Base-by-base conservation (phyloP, 2,113 vertebrate genomes). In the Australoheros scitulus region DNA sequence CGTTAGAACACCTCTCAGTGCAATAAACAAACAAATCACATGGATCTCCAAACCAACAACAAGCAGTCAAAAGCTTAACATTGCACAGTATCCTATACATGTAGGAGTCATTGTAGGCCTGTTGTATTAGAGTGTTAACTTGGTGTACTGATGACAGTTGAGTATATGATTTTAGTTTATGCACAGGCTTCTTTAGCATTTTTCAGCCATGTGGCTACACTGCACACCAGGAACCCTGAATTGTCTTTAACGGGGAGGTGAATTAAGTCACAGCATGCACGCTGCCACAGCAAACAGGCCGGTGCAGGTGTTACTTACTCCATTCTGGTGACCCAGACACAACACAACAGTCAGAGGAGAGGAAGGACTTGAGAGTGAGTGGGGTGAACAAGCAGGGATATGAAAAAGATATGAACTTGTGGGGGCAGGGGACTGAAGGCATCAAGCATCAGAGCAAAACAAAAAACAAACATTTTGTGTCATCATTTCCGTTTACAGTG, bases 291-390 rank as follows among this genome's bases (percentile, higher is more conserved):
- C 96, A 97, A 93, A 96, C 88, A 63, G 82, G 92, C 82, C 80
- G 87, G 80, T 61, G 85, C 87, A 89, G 93, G 88, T 91, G 96
- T 97, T 95, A 99, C 97, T 98, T 98, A 98, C 98, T 96, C 95
- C 96, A 93, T 96, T 95, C 97, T 99, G 97, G 95, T 88, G 95
- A 91, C 92, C 94, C 94, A 95, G 94, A 94, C 91, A 92, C 76
- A 94, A 94, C 95, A 94, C 94, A 94, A 97, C 96, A 96, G 93
- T 81, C 57, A 94, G 85, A 91, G 93, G 91, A 95, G 87, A 95
- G 90, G 93, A 79, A 93, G 77, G 89, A 89, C 91, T 92, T 88
- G 77, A 93, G 57, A 89, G 92, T 95, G 88, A 95, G 89, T 84
- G 91, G 55, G 80, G 81, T 82, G 76, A 91, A 92, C 87, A 77